These are phyloP conservation scores for Cataglyphis altisquamis DNA, from an alignment of 2,888 invertebrate genomes.

Conservation along the genomic window DNA sequence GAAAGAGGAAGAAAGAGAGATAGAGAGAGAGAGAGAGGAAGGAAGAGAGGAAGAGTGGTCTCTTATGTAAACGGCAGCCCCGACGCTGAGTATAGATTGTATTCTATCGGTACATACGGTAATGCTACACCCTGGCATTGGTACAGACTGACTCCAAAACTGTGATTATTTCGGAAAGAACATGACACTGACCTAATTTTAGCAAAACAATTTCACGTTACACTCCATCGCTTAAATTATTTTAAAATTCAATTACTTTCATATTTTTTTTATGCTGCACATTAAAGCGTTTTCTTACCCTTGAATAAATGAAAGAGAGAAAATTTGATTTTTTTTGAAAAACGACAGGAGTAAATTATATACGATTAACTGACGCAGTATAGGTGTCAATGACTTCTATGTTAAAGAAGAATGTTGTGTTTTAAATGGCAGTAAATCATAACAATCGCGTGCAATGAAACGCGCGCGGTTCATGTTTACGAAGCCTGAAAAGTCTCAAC, in stretches of 20 bases:
- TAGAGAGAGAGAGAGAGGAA: conserved; percentile 44
- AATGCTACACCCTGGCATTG: conserved; percentile 67
- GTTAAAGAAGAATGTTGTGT: neutral
- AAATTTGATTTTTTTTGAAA: neutral
- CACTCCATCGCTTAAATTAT: neutral
- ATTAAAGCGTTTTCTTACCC: neutral
- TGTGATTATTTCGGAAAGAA: conserved; percentile 51
- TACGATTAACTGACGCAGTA: neutral
- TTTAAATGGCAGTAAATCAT: conserved; percentile 6
- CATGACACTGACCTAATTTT: conserved; percentile 31
- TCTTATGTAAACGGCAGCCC: conserved; percentile 74
- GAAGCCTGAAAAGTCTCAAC: neutral
- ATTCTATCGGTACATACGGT: conserved; percentile 81
- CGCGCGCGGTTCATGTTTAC: conserved; percentile 1
- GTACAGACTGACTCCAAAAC: conserved; percentile 68
- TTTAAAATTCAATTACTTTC: neutral
- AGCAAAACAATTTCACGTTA: neutral
- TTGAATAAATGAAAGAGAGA: neutral
- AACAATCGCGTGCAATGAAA: conserved; percentile 32
- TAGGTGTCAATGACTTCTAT: conserved; percentile 27
- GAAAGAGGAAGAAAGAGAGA: neutral
- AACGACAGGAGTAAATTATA: neutral
- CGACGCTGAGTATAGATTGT: conserved; percentile 75
- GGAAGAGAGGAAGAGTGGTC: conserved; percentile 54
- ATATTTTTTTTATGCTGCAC: neutral